phyloP scores from a whole-genome alignment of 2,797 vertebrate species.

The Sebastes diaconus region DNA sequence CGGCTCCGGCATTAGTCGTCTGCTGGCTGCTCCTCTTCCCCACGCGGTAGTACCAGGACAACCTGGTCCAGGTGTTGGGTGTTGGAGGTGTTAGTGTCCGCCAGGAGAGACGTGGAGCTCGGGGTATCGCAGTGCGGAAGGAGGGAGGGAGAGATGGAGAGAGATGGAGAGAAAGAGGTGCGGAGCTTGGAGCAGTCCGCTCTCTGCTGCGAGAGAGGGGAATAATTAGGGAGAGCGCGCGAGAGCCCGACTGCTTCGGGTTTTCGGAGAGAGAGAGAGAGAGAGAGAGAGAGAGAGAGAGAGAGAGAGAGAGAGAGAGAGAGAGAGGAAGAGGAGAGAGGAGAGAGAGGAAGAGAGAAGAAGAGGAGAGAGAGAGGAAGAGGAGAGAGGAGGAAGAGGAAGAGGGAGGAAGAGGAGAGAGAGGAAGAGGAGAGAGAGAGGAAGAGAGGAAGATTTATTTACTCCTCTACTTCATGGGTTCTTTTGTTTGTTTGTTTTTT shows the following conservation, averaged over 20 bases:
- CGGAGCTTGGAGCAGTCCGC: slow-evolving; percentile 38
- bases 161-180: slow-evolving; percentile 29
- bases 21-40: background rate
- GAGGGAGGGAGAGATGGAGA: background rate
- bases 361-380: background rate
- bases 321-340: background rate
- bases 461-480: no score
- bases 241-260: slow-evolving; percentile 22
- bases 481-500: no score
- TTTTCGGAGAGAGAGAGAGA: background rate
- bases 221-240: slow-evolving; percentile 50
- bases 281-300: background rate
- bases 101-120: slow-evolving; percentile 34
- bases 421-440: background rate
- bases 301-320: background rate
- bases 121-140: slow-evolving; percentile 60
- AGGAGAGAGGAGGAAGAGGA: background rate
- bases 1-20: slow-evolving; percentile 65
- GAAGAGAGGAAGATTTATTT: no score
- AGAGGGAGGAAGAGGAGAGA: background rate
- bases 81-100: slow-evolving; percentile 22
- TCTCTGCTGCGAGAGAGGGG: slow-evolving; percentile 54
- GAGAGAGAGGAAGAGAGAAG: background rate
- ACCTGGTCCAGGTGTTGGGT: slow-evolving; percentile 30
- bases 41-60: slow-evolving; percentile 25